Evolutionary conservation across 2,888 invertebrate species (phyloP).

Genomic region (Cantharis rustica): DNA sequence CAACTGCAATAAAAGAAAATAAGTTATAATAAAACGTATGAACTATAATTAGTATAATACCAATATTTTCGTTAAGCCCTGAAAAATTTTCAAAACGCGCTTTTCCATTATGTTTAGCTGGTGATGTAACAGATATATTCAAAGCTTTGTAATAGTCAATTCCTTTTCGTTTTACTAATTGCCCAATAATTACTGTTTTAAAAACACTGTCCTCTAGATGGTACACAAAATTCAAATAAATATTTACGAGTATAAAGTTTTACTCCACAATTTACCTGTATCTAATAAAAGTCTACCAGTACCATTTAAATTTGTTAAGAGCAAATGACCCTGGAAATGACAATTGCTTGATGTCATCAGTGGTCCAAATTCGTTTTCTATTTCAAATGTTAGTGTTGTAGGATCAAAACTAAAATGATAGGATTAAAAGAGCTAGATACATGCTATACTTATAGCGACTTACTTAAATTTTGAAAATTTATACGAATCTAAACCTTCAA

Average conservation of each 20-base stretch:
- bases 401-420: conserved; percentile 1
- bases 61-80: neutral
- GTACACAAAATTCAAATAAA: neutral
- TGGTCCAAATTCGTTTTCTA: neutral
- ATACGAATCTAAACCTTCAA: neutral
- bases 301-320: neutral
- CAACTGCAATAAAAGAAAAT: neutral
- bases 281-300: neutral
- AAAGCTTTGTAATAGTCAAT: neutral
- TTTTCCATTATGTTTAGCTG: neutral
- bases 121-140: neutral
- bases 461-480: neutral
- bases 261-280: neutral
- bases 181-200: neutral
- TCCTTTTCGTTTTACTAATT: neutral
- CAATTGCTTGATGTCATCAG: neutral
- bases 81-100: neutral
- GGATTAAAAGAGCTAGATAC: too few relatives aligned
- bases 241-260: too few relatives aligned
- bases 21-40: neutral
- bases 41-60: neutral
- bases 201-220: neutral
- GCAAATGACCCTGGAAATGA: neutral
- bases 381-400: neutral
- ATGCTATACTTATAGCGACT: neutral